Percentiles rank a stretch among this genome's conserved stretches.
phyloP scores from a whole-genome alignment of 2,113 vertebrate species.

The Nanorana parkeri region DNA sequence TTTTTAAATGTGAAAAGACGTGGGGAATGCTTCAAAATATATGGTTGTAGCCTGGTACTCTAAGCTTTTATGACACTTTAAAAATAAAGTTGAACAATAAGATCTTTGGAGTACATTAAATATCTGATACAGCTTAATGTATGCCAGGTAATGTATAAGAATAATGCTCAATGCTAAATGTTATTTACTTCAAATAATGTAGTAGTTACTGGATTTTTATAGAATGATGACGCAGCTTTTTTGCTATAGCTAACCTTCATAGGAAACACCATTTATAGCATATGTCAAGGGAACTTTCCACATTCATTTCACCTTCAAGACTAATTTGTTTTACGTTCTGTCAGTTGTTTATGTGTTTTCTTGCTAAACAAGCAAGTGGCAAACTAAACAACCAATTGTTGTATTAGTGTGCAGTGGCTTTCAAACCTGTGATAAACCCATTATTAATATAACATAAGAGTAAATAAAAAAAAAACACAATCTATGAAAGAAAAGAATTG shows the following conservation, averaged over 20 bases:
- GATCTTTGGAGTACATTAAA: background rate
- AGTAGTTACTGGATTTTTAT: slow-evolving; percentile 18
- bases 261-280: slow-evolving; percentile 8
- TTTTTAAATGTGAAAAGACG: no score
- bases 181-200: background rate
- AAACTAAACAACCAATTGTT: background rate
- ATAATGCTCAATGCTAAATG: slow-evolving; percentile 8
- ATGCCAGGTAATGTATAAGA: background rate
- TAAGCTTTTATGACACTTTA: no score
- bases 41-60: no score
- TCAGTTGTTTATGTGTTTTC: slow-evolving; percentile 35
- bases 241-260: slow-evolving; percentile 11
- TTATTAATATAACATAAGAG: no score
- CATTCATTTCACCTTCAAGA: slow-evolving; percentile 46
- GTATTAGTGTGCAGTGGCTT: background rate
- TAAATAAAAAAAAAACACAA: no score
- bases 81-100: no score
- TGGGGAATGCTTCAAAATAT: no score
- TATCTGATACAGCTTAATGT: background rate
- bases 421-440: no score
- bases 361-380: slow-evolving; percentile 1
- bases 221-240: background rate
- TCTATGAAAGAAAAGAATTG: no score
- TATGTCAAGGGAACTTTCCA: slow-evolving; percentile 26
- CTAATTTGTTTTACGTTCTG: slow-evolving; percentile 22